phyloP scores from a whole-genome alignment of 2,797 vertebrate species.

The Helarctos malayanus region DNA sequence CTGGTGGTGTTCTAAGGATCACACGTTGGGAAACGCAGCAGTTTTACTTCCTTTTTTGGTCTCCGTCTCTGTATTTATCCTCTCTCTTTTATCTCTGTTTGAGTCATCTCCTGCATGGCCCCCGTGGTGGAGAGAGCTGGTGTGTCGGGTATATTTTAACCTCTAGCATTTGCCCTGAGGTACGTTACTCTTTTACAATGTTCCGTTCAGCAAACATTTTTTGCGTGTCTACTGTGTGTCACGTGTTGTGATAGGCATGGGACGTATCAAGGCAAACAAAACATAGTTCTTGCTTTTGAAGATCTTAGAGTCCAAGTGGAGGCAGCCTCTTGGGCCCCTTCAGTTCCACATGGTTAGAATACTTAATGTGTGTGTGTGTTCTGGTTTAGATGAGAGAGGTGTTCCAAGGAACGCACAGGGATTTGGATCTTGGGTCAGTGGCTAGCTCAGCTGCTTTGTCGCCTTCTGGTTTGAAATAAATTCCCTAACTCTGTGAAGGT shows the following conservation, averaged over 20 bases:
- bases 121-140: not conserved
- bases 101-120: not conserved
- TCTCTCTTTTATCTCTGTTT: not conserved
- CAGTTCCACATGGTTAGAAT: not conserved
- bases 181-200: constrained; percentile 18
- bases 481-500: constrained; percentile 1
- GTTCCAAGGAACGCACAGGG: not conserved
- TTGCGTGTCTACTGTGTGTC: not conserved
- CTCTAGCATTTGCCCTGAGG: not conserved
- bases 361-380: not conserved
- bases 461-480: constrained; percentile 17
- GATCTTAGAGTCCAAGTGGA: not conserved
- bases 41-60: not conserved
- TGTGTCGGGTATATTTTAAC: not conserved
- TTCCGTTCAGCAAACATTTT: not conserved
- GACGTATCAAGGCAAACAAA: not conserved
- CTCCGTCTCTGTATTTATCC: not conserved
- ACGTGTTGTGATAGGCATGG: not conserved
- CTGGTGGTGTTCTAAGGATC: not conserved
- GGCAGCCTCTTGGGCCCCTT: not conserved
- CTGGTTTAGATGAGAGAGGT: not conserved
- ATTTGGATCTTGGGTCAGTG: not conserved
- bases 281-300: not conserved
- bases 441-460: not conserved
- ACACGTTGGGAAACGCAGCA: not conserved